A percentile compares a stretch with the other conserved stretches of the same genome.
phyloP scores from a whole-genome alignment of 1,140 invertebrate species.

The Hylaeus volcanicus region DNA sequence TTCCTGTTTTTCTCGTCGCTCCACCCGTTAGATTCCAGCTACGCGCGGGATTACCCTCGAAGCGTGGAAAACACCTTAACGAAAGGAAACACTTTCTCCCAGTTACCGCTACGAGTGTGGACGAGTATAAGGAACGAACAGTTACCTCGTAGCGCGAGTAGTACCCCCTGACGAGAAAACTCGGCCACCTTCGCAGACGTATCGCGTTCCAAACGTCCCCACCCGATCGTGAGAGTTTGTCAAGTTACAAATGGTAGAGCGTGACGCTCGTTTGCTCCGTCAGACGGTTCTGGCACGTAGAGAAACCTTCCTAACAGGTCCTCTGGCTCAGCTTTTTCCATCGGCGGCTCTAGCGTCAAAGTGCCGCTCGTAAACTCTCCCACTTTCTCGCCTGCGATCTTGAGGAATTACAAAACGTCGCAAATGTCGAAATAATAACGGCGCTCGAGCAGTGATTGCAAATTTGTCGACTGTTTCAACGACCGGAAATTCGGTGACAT shows the following conservation, averaged over 20 bases:
- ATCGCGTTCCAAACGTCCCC: background rate
- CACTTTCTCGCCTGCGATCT: background rate
- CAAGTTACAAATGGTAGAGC: conserved; percentile 32
- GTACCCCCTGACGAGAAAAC: conserved; percentile 35
- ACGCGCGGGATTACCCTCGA: conserved; percentile 58
- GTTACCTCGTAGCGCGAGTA: background rate
- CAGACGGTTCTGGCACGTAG: conserved; percentile 10
- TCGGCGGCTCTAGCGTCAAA: background rate
- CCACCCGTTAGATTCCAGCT: conserved; percentile 12
- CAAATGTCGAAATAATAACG: conserved; percentile 38
- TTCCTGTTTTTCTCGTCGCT: conserved; percentile 23
- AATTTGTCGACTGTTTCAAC: too few species aligned
- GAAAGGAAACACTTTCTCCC: conserved; percentile 71
- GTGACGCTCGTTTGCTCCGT: conserved; percentile 53
- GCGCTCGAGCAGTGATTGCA: too few species aligned
- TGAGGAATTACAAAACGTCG: conserved; percentile 15
- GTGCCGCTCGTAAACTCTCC: background rate
- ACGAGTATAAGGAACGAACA: conserved; percentile 23
- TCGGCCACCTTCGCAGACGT: conserved; percentile 13
- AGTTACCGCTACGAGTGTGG: conserved; percentile 50
- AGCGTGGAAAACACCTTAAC: conserved; percentile 67
- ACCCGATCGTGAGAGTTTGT: conserved; percentile 46
- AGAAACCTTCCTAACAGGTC: conserved; percentile 20
- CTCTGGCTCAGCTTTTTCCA: background rate
- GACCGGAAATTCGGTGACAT: too few species aligned